phyloP scores from a whole-genome alignment of 2,888 invertebrate genomes.

The Nomada ferruginata region DNA sequence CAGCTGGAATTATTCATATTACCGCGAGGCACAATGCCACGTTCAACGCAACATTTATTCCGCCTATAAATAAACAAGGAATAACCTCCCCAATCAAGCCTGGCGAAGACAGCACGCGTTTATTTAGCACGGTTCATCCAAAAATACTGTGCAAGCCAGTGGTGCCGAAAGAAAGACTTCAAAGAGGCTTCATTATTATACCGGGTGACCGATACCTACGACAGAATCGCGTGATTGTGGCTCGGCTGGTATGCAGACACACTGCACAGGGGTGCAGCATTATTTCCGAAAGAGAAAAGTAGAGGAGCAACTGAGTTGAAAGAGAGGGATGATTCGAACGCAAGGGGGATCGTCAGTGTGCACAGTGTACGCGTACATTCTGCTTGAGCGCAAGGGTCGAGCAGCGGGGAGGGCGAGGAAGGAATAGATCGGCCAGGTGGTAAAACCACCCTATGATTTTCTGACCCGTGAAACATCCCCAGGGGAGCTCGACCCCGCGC shows the following conservation, averaged over 20 bases:
- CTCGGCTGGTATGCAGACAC: slow-evolving; percentile 74
- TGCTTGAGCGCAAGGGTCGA: slow-evolving; percentile 9
- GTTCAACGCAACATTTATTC: no score
- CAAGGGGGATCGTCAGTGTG: slow-evolving; percentile 40
- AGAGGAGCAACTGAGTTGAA: slow-evolving; percentile 13
- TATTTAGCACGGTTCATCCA: not conserved
- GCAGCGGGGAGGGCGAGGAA: slow-evolving; percentile 15
- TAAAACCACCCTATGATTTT: slow-evolving; percentile 80
- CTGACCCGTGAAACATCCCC: slow-evolving; percentile 75
- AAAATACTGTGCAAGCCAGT: not conserved
- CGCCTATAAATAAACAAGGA: not conserved
- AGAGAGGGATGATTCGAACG: slow-evolving; percentile 26
- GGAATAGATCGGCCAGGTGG: slow-evolving; percentile 75
- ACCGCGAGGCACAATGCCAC: no score
- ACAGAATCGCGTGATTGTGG: slow-evolving; percentile 73
- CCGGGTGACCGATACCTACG: slow-evolving; percentile 69
- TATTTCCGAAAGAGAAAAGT: slow-evolving; percentile 70
- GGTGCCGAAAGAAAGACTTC: slow-evolving; percentile 14
- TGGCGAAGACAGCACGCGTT: not conserved
- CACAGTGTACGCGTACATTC: slow-evolving; percentile 16
- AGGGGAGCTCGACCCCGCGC: slow-evolving; percentile 35
- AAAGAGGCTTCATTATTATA: slow-evolving; percentile 43
- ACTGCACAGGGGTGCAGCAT: slow-evolving; percentile 74
- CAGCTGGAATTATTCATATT: no score
- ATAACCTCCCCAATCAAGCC: not conserved